These are phyloP conservation scores for Acleris emargana DNA, from an alignment of 2,888 invertebrate species.

Conservation along the genomic window DNA sequence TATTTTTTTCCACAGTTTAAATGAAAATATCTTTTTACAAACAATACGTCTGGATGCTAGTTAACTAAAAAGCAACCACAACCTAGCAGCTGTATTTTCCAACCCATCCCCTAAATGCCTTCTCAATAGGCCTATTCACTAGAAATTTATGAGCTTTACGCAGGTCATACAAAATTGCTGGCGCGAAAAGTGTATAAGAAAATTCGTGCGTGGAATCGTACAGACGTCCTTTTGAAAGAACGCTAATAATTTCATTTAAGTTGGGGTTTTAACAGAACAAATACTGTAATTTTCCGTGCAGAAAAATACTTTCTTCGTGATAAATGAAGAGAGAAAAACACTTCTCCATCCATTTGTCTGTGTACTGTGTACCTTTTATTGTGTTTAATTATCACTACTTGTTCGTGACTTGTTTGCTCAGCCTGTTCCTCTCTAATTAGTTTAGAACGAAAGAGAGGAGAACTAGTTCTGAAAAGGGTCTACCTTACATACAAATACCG, in stretches of 20 bases:
- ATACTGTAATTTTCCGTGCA: not conserved
- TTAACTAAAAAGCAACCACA: too few species aligned
- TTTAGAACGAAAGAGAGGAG: too few species aligned
- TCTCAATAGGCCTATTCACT: conserved; percentile 3
- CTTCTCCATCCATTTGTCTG: not conserved
- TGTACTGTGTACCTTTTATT: not conserved
- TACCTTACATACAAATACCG: conserved; percentile 5
- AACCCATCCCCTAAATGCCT: conserved; percentile 1
- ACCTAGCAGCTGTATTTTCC: not conserved
- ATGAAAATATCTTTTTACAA: too few species aligned
- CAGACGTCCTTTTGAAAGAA: conserved; percentile 18
- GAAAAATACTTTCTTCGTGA: not conserved
- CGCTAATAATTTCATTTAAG: conserved; percentile 25
- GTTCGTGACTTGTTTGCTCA: too few species aligned
- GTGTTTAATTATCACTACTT: not conserved
- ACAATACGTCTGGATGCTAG: too few species aligned
- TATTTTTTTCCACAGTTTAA: too few species aligned
- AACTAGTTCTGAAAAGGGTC: too few species aligned
- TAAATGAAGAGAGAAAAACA: not conserved
- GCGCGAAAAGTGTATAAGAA: conserved; percentile 11
- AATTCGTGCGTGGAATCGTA: conserved; percentile 25
- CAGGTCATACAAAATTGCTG: conserved; percentile 23
- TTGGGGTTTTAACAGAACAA: conserved; percentile 1
- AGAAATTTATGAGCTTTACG: conserved; percentile 19
- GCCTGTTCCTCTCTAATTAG: too few species aligned